Evolutionary conservation across 2,888 invertebrate species (phyloP), one percentile per base, ranked within the genome.

Genomic region (Xanthostigma xanthostigma): DNA sequence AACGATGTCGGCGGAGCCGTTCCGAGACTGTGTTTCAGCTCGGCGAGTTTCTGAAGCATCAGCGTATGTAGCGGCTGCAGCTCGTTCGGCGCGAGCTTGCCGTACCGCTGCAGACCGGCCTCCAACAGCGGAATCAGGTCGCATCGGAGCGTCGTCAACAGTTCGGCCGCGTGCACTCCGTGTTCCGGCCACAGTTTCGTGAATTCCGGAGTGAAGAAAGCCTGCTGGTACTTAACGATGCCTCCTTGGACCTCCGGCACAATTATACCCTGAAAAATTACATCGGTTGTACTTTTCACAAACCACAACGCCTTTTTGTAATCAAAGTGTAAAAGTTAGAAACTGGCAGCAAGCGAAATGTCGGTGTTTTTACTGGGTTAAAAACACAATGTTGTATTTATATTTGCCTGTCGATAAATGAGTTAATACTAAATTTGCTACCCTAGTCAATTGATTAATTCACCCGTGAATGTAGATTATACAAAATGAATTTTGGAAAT

Each of bases 231-330:
- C 64, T 94, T 96, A 44, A 87, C 82, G 51, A 93, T 85, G 11
- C 95, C 95, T 2, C 95, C 91, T 76, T 92, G 91, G 0, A 96
- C 95, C 60, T 92, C 93, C 0, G 96, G 94, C 68, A 95, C 94
- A 54, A 95, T 91, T 36, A 93, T 90, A 2, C 95, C 95, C 62
- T 73, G 12, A 12, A 46, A 36, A 34, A 36, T 12, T 27, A 27
- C 27, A 27, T 27, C 27, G 6, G 6, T 27, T 27, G 27, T 27
- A 27, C 6, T 17, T 17, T 27, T 27, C 27, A 6, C 27, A 6
- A 27, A 17, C 4, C 17, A 4, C 17, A 17, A 17, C 17, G 4
- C 17, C 4, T 17, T 17, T 17, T 17, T 17, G 4, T 17, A n/a
- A n/a, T n/a, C n/a, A n/a, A n/a, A n/a, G n/a, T n/a, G n/a, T n/a